Conservation (phyloP, 2,113 vertebrate species). For the Syrrhaptes paradoxus region DNA sequence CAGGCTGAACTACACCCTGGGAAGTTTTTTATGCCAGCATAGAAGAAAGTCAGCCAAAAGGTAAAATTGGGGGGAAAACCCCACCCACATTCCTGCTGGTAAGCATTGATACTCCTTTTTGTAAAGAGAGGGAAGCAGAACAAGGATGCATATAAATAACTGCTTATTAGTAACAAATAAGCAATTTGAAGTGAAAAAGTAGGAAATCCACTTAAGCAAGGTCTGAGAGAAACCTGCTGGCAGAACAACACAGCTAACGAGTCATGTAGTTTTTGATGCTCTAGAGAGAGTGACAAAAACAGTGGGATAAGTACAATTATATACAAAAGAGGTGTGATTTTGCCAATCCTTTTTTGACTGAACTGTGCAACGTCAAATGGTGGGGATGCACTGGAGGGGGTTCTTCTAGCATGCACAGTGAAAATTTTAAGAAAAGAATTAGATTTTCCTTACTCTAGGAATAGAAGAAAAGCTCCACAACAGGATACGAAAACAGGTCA, state of each 20-base stretch:
- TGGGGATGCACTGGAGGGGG: background rate
- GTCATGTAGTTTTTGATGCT: background rate
- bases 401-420: background rate
- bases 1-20: constrained; percentile 3
- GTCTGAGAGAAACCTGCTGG: background rate
- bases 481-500: background rate
- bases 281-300: background rate
- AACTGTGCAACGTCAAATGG: background rate
- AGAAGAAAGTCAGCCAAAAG: background rate
- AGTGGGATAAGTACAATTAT: background rate
- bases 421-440: background rate
- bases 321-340: background rate
- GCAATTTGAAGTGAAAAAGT: background rate
- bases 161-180: background rate
- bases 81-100: background rate
- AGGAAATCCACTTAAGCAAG: background rate
- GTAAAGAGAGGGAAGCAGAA: background rate
- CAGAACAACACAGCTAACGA: background rate
- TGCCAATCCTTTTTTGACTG: background rate
- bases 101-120: background rate
- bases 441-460: background rate
- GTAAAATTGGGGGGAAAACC: background rate
- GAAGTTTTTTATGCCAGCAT: background rate
- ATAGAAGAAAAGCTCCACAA: background rate
- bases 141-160: background rate